phyloP scores from a whole-genome alignment of 2,888 invertebrate genomes.

The Chymomyza amoena region DNA sequence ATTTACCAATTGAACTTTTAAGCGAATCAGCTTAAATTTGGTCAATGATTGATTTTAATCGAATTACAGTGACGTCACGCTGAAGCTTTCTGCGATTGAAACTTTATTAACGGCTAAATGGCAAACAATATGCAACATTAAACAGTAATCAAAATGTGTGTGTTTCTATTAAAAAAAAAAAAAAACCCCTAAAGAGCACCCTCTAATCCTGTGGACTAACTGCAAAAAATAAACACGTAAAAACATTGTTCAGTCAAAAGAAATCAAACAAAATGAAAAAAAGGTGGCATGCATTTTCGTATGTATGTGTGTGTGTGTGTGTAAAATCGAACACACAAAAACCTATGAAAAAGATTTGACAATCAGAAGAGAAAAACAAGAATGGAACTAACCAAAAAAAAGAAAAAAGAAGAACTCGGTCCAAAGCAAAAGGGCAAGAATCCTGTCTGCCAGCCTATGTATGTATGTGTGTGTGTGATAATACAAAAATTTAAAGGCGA shows the following conservation, averaged over 20 bases:
- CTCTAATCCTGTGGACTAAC: background rate
- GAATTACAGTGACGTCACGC: too few relatives aligned
- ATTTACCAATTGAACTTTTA: too few relatives aligned
- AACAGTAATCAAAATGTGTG: too few relatives aligned
- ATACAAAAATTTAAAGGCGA: conserved; percentile 60
- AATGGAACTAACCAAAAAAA: conserved; percentile 22
- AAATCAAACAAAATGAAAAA: conserved; percentile 4
- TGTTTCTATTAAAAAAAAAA: too few relatives aligned
- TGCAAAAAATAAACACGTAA: background rate
- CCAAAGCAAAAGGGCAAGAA: conserved; percentile 35
- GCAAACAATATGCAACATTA: too few relatives aligned
- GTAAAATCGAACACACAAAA: conserved; percentile 27
- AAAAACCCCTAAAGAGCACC: too few relatives aligned
- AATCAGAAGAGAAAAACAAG: conserved; percentile 40
- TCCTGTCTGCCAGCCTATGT: conserved; percentile 16
- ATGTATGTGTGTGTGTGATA: conserved; percentile 5
- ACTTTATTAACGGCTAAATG: too few relatives aligned
- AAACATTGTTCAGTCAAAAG: conserved; percentile 4
- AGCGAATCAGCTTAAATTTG: too few relatives aligned
- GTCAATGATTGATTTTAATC: too few relatives aligned
- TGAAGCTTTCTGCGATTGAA: too few relatives aligned
- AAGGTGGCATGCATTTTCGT: conserved; percentile 1
- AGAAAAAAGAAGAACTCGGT: conserved; percentile 28
- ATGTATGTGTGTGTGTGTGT: background rate
- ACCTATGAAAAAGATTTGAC: conserved; percentile 44